Percentiles rank a stretch among this genome's conserved stretches.
These are phyloP conservation scores for Taenaris catops DNA, from an alignment of 2,888 invertebrate species.

Conservation along the genomic window DNA sequence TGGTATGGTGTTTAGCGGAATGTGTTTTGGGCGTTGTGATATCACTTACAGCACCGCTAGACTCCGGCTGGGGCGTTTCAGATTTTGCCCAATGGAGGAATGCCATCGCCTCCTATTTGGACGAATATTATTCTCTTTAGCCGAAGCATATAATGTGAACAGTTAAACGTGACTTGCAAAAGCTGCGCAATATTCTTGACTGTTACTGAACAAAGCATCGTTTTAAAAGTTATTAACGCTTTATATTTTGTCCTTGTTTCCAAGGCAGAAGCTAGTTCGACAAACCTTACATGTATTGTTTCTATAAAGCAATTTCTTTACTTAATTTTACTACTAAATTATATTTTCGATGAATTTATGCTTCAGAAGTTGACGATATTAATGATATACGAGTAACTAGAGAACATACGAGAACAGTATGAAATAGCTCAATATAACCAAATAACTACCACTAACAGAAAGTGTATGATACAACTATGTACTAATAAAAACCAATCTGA, in stretches of 20 bases:
- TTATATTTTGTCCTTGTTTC: not conserved
- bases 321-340: too few species aligned
- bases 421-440: constrained; percentile 7
- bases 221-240: too few species aligned
- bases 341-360: too few species aligned
- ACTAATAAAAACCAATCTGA: constrained; percentile 6
- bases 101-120: constrained; percentile 73
- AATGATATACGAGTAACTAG: too few species aligned
- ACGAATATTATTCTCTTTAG: constrained; percentile 49
- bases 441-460: constrained; percentile 10
- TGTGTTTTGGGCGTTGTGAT: constrained; percentile 40
- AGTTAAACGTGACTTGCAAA: constrained; percentile 25
- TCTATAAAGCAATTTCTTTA: too few species aligned
- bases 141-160: constrained; percentile 42
- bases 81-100: constrained; percentile 66
- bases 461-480: constrained; percentile 15
- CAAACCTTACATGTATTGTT: not conserved
- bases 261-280: not conserved
- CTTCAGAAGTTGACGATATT: too few species aligned
- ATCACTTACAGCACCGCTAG: constrained; percentile 74
- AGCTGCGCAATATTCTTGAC: constrained; percentile 25
- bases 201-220: constrained; percentile 15
- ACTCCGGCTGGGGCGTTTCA: constrained; percentile 60
- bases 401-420: too few species aligned
- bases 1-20: constrained; percentile 39